Evolutionary conservation across 1,140 invertebrate genomes (phyloP), one percentile per base, ranked within the genome.

Genomic region (Nasonia longicornis): DNA sequence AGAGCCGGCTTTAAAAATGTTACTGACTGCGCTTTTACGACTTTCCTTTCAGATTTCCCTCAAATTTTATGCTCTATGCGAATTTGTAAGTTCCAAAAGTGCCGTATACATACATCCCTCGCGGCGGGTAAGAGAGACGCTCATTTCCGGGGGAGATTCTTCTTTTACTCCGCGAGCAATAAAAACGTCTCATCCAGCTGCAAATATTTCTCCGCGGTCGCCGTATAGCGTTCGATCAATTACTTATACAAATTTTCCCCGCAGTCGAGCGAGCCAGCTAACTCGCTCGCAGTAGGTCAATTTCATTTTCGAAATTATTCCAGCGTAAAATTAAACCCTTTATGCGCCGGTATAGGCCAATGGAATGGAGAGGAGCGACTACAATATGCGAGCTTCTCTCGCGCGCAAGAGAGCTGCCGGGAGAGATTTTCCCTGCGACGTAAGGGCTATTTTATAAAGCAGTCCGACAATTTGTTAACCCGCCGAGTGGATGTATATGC

Each of bases 391-490:
- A 35, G 31, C 31, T 3, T 35, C 31, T 35, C 26, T 26, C 26
- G 26, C 26, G 26, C 31, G 31, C 31, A 6, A 35, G 31, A 35
- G 31, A 35, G 26, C 26, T 38, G 35, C 0, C 16, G 6, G 3
- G 4, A 1, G 52, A 58, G 52, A 58, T 67, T 20, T 31, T 8
- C n/a, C 2, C 4, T 26, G 48, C 7, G 63, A 71, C 31, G 16
- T 31, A 58, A 22, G 42, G 42, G 58, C 22, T 80, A 29, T 74
- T 74, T 74, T 80, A 74, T 64, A 63, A 79, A 67, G 48, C 52
- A 73, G 63, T 52, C 10, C 42, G 48, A 38, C 26, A 80, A 80
- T 75, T 75, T 75, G 79, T 75, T 80, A 75, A 69, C 71, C 64
- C 26, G 38, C 6, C 20, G 42, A 75, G 22, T 75, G 72, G 75